Conservation (phyloP, 1,140 invertebrate genomes). For the Thrips palmi region DNA sequence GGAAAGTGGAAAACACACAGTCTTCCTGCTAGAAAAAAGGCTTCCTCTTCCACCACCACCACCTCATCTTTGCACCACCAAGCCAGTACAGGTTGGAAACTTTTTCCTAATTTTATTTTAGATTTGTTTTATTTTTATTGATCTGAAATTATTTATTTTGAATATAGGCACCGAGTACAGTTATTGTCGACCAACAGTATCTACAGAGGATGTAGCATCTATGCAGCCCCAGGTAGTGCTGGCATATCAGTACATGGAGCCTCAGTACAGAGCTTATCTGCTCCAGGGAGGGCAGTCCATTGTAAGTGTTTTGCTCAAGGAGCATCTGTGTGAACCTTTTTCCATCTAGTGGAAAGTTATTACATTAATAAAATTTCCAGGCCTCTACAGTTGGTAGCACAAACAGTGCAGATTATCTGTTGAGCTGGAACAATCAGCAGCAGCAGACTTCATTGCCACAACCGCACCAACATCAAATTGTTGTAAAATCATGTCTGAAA, state of each 20-base stretch:
- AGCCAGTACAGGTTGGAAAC: slow-evolving; percentile 24
- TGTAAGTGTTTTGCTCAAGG: no score
- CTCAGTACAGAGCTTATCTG: slow-evolving; percentile 39
- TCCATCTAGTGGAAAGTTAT: no score
- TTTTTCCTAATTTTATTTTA: slow-evolving; percentile 19
- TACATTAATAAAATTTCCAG: no score
- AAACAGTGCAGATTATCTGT: no score
- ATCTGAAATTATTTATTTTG: background rate
- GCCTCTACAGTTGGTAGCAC: no score
- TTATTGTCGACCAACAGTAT: slow-evolving; percentile 43
- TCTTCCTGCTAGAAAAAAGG: slow-evolving; percentile 59
- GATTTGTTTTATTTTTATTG: background rate
- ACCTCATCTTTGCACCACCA: slow-evolving; percentile 22
- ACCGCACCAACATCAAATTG: no score
- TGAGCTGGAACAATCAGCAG: no score
- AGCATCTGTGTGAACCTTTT: no score
- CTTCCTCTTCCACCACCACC: slow-evolving; percentile 28
- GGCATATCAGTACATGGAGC: slow-evolving; percentile 42
- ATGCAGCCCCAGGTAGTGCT: slow-evolving; percentile 35
- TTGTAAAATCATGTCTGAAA: no score
- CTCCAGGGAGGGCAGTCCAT: no score
- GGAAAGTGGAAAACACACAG: slow-evolving; percentile 76
- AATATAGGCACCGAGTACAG: slow-evolving; percentile 6
- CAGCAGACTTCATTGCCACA: no score
- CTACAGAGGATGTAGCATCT: slow-evolving; percentile 48